phyloP scores from a whole-genome alignment of 2,888 invertebrate genomes.

The Phortica okadai region DNA sequence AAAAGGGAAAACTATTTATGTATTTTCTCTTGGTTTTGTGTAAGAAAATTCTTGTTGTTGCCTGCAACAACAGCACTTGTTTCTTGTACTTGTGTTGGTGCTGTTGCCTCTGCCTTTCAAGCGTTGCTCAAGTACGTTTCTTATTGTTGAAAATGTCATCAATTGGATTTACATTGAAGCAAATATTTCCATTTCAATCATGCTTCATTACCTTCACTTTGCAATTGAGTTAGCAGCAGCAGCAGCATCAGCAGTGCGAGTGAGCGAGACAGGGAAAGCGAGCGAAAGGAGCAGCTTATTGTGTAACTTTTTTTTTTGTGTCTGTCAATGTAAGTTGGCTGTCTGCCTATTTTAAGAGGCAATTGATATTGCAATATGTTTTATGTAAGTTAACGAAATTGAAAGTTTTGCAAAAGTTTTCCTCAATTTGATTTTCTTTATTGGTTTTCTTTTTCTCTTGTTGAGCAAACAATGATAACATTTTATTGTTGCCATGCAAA shows the following conservation, averaged over 20 bases:
- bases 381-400: background rate
- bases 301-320: background rate
- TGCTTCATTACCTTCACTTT: conserved; percentile 59
- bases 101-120: background rate
- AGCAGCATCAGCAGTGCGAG: background rate
- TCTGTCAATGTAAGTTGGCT: background rate
- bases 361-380: conserved; percentile 7
- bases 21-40: conserved; percentile 15
- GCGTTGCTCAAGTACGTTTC: conserved; percentile 14
- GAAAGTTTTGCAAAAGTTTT: conserved; percentile 20
- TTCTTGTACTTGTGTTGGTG: background rate
- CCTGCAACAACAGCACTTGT: background rate
- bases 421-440: background rate
- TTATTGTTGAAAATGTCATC: conserved; percentile 50
- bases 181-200: conserved; percentile 63
- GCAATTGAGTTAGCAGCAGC: too few relatives aligned
- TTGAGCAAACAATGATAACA: background rate
- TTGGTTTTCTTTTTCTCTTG: background rate
- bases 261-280: background rate
- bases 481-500: too few relatives aligned
- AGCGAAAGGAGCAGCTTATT: background rate
- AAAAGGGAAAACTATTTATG: conserved; percentile 2
- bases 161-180: conserved; percentile 65
- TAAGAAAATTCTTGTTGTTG: background rate
- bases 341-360: background rate